Evolutionary conservation across 2,888 invertebrate genomes (phyloP), one percentile per base, ranked within the genome.

Genomic region (Strigamia maritima): DNA sequence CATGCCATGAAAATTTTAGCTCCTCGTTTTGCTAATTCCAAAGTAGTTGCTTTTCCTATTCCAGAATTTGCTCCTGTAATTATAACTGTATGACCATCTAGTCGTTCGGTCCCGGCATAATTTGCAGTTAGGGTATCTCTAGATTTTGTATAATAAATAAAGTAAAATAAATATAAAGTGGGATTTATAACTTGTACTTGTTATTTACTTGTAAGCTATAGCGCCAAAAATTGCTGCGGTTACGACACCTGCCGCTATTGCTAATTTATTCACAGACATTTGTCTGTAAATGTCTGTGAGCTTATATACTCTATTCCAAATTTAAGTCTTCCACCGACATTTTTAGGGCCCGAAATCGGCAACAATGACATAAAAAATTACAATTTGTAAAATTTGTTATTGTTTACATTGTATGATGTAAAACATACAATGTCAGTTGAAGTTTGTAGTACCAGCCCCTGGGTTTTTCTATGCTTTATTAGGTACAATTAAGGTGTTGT

Each of bases 1-100:
- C 95, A 95, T 2, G 94, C 95, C 93, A 95, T 92, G 84, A 94
- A 91, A 81, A 95, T 91, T 87, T 90, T 92, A 1, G 93, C 94
- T 6, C 92, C 80, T 79, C 70, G 6, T 70, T 70, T 70, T 3
- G 70, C 70, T 16, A 70, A 10, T 70, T 70, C 70, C 26, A 28
- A 26, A 28, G 70, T 28, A 1, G 28, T 28, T 4, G 24, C 70
- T 70, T 70, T 70, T 70, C 70, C 70, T 28, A 70, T 14, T 70
- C 70, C 70, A 14, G 70, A 70, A 28, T 70, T 70, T 26, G 70
- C 70, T 7, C 70, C 70, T 70, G 70, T 70, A 16, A 70, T 70
- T 26, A 70, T 28, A 12, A 70, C 70, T 0, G 28, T 28, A 12
- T 70, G 24, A 1, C 70, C 70, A 7, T 70, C 70, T n/a, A 70